These are phyloP conservation scores for Micrasema minimum DNA, from an alignment of 1,140 invertebrate species.

Conservation along the genomic window DNA sequence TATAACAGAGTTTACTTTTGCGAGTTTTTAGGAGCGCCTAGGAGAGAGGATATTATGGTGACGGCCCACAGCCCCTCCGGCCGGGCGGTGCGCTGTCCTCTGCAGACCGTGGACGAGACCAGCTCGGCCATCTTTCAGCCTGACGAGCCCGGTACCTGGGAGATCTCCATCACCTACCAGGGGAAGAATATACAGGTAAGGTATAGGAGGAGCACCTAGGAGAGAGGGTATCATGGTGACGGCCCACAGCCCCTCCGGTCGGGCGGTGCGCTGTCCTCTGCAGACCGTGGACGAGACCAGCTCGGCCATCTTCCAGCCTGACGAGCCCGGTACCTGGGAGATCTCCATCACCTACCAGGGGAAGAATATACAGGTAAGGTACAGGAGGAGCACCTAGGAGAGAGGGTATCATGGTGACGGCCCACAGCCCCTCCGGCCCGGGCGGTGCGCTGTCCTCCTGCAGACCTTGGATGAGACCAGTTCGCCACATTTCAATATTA, in stretches of 20 bases:
- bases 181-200: conserved; percentile 87
- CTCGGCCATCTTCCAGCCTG: conserved; percentile 94
- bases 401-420: conserved; percentile 88
- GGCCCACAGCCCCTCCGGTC: conserved; percentile 87
- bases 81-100: conserved; percentile 77
- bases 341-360: conserved; percentile 96
- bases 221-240: conserved; percentile 88
- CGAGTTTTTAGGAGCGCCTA: conserved; percentile 88
- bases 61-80: conserved; percentile 90
- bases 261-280: conserved; percentile 79
- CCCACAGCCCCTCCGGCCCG: conserved; percentile 88
- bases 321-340: conserved; percentile 96
- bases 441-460: conserved; percentile 78
- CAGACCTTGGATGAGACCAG: conserved; percentile 83
- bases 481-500: conserved; percentile 96
- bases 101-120: conserved; percentile 81
- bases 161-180: conserved; percentile 94
- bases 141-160: conserved; percentile 96
- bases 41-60: conserved; percentile 85
- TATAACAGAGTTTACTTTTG: no score
- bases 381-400: conserved; percentile 86
- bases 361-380: conserved; percentile 84
- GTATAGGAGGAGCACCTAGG: conserved; percentile 85
- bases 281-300: conserved; percentile 83
- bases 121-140: conserved; percentile 96